Conservation (phyloP, 2,797 vertebrate genomes). For the Hemitrygon akajei region DNA sequence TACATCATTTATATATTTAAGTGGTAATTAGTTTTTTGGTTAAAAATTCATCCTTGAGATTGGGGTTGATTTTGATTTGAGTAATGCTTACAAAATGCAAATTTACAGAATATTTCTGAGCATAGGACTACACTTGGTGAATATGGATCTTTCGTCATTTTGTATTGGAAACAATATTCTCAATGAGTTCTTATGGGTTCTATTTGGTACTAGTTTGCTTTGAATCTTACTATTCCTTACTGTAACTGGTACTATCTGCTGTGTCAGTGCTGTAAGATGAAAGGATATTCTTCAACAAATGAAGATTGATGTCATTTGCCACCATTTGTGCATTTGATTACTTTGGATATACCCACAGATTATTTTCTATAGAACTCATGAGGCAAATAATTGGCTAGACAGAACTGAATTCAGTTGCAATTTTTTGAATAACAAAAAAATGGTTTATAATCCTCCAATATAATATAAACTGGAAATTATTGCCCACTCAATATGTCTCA, state of each 20-base stretch:
- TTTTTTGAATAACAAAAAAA: not conserved
- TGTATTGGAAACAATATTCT: too few relatives aligned
- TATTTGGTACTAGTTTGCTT: too few relatives aligned
- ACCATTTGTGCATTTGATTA: not conserved
- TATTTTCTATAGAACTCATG: not conserved
- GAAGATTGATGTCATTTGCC: not conserved
- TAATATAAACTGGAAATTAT: not conserved
- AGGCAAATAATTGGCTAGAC: not conserved
- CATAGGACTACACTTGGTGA: too few relatives aligned
- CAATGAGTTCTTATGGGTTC: too few relatives aligned
- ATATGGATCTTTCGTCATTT: not conserved
- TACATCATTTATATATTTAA: not conserved
- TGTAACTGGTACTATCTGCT: too few relatives aligned
- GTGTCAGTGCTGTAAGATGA: too few relatives aligned
- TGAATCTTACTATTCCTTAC: too few relatives aligned
- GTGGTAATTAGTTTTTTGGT: not conserved
- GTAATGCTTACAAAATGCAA: not conserved
- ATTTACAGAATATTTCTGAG: too few relatives aligned
- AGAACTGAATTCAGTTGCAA: not conserved
- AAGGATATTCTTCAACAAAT: too few relatives aligned
- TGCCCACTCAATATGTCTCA: not conserved
- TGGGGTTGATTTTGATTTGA: not conserved
- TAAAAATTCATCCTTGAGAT: not conserved
- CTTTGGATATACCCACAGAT: not conserved
- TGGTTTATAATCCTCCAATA: not conserved